Conservation (phyloP, 2,888 invertebrate genomes). For the Diarsia rubi region DNA sequence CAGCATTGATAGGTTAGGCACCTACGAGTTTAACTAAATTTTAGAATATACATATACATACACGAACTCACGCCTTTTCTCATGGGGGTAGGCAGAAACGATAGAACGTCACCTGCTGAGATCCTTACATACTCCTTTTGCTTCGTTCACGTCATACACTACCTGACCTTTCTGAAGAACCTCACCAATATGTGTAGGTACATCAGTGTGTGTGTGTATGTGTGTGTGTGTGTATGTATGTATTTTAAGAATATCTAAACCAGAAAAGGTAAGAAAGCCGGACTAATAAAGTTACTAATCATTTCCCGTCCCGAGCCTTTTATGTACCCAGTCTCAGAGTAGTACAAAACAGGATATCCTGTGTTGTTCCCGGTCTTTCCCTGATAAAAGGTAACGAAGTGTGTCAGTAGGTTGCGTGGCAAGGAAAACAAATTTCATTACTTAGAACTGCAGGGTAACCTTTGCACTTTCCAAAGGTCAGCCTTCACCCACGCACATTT, state of each 20-base stretch:
- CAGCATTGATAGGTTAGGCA: background rate
- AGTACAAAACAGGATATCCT: background rate
- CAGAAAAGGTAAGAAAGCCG: background rate
- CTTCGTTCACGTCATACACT: too few relatives aligned
- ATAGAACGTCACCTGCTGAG: too few relatives aligned
- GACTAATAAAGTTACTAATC: background rate
- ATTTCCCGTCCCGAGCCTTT: background rate
- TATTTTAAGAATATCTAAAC: background rate
- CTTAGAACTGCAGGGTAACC: slow-evolving; percentile 14
- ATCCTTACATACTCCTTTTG: too few relatives aligned
- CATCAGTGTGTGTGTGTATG: too few relatives aligned
- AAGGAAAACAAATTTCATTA: slow-evolving; percentile 31
- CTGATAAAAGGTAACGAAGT: background rate
- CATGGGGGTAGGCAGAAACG: too few relatives aligned
- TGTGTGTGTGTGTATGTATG: too few relatives aligned
- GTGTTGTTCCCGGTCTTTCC: background rate
- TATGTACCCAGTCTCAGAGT: background rate
- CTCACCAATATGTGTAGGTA: too few relatives aligned
- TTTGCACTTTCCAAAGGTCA: background rate
- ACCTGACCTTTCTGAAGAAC: too few relatives aligned
- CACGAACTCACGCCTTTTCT: too few relatives aligned
- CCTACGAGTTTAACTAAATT: background rate
- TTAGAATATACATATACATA: background rate
- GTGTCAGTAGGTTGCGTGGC: background rate
- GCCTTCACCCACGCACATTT: slow-evolving; percentile 16